Evolutionary conservation across 2,113 vertebrate genomes (phyloP).

Genomic region (Alouatta palliata): DNA sequence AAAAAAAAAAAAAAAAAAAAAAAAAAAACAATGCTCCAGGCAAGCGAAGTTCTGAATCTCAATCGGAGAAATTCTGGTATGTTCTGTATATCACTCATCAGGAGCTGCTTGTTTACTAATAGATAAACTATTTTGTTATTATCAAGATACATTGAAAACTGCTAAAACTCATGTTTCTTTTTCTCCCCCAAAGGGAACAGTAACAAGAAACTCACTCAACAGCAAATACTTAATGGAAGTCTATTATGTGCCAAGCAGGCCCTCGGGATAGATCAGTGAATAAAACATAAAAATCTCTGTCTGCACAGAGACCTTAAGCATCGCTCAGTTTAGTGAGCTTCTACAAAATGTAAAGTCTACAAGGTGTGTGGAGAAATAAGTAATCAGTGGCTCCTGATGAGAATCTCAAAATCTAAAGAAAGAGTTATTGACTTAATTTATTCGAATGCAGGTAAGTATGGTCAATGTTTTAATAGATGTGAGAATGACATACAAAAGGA

Average conservation of each 20-base stretch:
- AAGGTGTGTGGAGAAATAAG: neutral
- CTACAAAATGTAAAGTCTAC: neutral
- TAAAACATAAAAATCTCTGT: neutral
- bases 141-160: neutral
- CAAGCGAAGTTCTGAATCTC: neutral
- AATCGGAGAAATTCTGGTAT: neutral
- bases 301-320: neutral
- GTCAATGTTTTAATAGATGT: neutral
- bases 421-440: neutral
- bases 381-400: neutral
- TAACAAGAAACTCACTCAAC: neutral
- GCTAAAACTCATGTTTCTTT: neutral
- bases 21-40: neutral
- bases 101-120: neutral
- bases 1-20: neutral
- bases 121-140: neutral
- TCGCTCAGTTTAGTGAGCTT: neutral
- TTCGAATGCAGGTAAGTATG: neutral
- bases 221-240: neutral
- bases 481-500: neutral
- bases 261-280: neutral
- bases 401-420: neutral
- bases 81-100: neutral
- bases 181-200: neutral
- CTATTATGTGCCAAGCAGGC: neutral